Percentiles rank a stretch among this genome's conserved stretches.
Evolutionary conservation across 1,140 invertebrate species (phyloP).

Genomic region (Drosophila pachea): DNA sequence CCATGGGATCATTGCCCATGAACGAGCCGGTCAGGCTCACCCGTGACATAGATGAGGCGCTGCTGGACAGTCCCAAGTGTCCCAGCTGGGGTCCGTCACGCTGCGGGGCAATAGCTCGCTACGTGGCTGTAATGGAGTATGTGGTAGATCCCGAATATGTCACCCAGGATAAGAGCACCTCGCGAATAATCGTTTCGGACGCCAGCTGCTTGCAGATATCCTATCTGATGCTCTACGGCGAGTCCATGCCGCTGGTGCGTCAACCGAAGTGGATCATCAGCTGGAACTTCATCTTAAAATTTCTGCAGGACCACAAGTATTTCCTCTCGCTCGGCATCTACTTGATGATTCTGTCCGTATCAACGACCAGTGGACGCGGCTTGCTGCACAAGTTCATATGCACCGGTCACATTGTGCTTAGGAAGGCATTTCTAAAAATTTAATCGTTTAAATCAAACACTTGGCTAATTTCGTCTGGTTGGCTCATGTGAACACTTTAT

Average conservation of each 20-base stretch:
- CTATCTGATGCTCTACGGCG: slow-evolving; percentile 88
- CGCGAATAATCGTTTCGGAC: slow-evolving; percentile 32
- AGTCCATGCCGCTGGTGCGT: neutral
- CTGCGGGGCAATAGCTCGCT: slow-evolving; percentile 86
- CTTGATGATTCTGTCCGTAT: slow-evolving; percentile 39
- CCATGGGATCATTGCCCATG: slow-evolving; percentile 10
- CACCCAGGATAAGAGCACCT: slow-evolving; percentile 52
- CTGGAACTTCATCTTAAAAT: slow-evolving; percentile 13
- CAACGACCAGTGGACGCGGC: slow-evolving; percentile 18
- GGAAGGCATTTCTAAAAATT: slow-evolving; percentile 38
- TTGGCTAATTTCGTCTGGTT: neutral
- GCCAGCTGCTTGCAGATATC: slow-evolving; percentile 82
- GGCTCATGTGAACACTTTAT: slow-evolving; percentile 11
- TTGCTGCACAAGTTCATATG: slow-evolving; percentile 31
- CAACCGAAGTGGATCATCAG: neutral
- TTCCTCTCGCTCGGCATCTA: slow-evolving; percentile 40
- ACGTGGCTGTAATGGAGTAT: slow-evolving; percentile 88
- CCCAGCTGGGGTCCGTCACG: slow-evolving; percentile 86
- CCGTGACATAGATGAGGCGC: slow-evolving; percentile 67
- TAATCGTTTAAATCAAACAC: slow-evolving; percentile 2
- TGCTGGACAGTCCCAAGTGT: slow-evolving; percentile 83
- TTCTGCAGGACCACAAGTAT: slow-evolving; percentile 8
- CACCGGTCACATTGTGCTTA: slow-evolving; percentile 22
- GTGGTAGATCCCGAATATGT: slow-evolving; percentile 82
- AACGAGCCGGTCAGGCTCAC: slow-evolving; percentile 6